These are phyloP conservation scores for Pogonus chalceus DNA, from an alignment of 1,140 invertebrate genomes.

Conservation along the genomic window DNA sequence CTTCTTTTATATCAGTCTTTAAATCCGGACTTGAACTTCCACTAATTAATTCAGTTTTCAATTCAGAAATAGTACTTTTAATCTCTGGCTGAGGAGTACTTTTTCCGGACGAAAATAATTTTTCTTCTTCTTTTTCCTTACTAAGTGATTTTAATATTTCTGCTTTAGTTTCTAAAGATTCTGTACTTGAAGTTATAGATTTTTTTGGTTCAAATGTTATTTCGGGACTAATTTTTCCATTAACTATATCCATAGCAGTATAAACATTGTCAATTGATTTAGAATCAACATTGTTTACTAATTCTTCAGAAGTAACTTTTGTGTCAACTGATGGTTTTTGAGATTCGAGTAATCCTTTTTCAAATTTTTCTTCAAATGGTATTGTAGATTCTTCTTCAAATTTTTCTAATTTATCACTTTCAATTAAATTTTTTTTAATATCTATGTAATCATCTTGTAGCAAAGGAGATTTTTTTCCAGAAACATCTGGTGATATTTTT, in stretches of 20 bases:
- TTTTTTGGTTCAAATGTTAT: not conserved
- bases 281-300: too few species aligned
- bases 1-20: not conserved
- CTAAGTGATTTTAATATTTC: not conserved
- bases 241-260: too few species aligned
- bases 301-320: too few species aligned
- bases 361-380: too few species aligned
- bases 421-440: too few species aligned
- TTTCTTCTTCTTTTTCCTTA: not conserved
- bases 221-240: not conserved
- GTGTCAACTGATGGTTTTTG: too few species aligned
- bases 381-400: too few species aligned
- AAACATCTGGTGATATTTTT: not conserved
- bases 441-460: too few species aligned
- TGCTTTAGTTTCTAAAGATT: conserved; percentile 7
- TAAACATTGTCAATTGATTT: too few species aligned
- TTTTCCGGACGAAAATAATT: not conserved
- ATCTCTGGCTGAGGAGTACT: not conserved
- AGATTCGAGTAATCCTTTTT: too few species aligned
- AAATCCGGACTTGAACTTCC: conserved; percentile 15
- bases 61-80: not conserved
- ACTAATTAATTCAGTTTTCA: not conserved
- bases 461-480: too few species aligned
- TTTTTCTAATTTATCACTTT: too few species aligned
- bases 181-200: not conserved